Conservation (phyloP, 1,140 invertebrate genomes). For the Zaprionus nigranus region DNA sequence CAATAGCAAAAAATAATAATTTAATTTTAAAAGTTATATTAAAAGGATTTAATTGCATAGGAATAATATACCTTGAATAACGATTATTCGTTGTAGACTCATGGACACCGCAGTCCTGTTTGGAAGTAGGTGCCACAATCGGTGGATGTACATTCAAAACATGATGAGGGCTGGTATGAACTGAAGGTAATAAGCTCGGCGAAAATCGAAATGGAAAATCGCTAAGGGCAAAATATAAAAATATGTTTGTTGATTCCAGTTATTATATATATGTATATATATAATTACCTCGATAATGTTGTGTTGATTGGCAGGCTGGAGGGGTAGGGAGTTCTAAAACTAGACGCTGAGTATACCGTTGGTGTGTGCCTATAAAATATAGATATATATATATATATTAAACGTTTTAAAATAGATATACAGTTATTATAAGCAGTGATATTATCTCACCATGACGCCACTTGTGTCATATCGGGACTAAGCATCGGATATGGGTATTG, state of each 20-base stretch:
- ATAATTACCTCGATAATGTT: slow-evolving; percentile 91
- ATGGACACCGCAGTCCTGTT: slow-evolving; percentile 88
- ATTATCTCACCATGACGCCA: slow-evolving; percentile 94
- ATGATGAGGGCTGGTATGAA: slow-evolving; percentile 87
- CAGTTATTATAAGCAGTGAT: neutral
- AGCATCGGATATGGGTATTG: slow-evolving; percentile 98
- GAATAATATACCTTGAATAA: slow-evolving; percentile 85
- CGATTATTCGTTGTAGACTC: slow-evolving; percentile 89
- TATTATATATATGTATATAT: too few relatives aligned
- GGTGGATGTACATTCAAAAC: slow-evolving; percentile 90
- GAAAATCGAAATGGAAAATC: slow-evolving; percentile 94
- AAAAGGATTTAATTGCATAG: too few relatives aligned
- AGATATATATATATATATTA: neutral
- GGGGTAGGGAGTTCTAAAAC: slow-evolving; percentile 96
- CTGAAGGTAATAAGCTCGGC: slow-evolving; percentile 90
- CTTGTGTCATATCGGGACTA: slow-evolving; percentile 97
- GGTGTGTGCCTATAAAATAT: slow-evolving; percentile 92
- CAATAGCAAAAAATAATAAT: too few relatives aligned
- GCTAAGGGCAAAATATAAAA: slow-evolving; percentile 80
- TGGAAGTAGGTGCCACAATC: slow-evolving; percentile 91
- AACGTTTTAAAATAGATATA: neutral
- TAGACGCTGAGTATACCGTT: slow-evolving; percentile 95
- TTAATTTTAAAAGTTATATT: slow-evolving; percentile 1
- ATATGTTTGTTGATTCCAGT: neutral
- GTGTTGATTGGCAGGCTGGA: slow-evolving; percentile 95